Conservation (phyloP, 2,797 vertebrate species). For the Thamnophis elegans region DNA sequence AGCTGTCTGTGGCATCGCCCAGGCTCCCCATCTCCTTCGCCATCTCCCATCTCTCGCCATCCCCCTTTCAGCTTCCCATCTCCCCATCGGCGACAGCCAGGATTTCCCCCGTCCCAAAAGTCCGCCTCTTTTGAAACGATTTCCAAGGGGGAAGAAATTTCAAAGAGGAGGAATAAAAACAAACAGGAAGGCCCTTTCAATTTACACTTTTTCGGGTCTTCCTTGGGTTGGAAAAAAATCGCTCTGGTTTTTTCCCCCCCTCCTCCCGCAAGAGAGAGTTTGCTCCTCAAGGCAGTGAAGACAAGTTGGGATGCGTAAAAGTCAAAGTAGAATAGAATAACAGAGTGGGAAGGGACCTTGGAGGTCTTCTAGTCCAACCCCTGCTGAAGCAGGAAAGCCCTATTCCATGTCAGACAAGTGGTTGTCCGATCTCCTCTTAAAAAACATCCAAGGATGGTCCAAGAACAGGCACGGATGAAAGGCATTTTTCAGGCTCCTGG, state of each 20-base stretch:
- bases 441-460: too few species aligned
- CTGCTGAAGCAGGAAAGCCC: too few species aligned
- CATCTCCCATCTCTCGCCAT: conserved; percentile 68
- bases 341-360: too few species aligned
- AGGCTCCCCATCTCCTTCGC: conserved; percentile 52
- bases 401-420: too few species aligned
- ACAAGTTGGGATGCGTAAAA: neutral
- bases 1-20: conserved; percentile 85
- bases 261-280: neutral
- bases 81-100: neutral
- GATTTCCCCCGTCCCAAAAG: neutral
- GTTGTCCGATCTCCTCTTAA: too few species aligned
- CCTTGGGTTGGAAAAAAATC: neutral
- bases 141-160: neutral
- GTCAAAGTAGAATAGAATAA: neutral
- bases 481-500: too few species aligned
- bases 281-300: neutral
- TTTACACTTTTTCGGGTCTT: neutral
- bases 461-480: too few species aligned
- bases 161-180: neutral
- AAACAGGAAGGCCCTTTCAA: neutral
- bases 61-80: conserved; percentile 58
- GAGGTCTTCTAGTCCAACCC: too few species aligned
- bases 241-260: too few species aligned
- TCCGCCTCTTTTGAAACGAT: neutral